These are phyloP conservation scores for Erithacus rubecula DNA, from an alignment of 2,797 vertebrate genomes.

Conservation along the genomic window DNA sequence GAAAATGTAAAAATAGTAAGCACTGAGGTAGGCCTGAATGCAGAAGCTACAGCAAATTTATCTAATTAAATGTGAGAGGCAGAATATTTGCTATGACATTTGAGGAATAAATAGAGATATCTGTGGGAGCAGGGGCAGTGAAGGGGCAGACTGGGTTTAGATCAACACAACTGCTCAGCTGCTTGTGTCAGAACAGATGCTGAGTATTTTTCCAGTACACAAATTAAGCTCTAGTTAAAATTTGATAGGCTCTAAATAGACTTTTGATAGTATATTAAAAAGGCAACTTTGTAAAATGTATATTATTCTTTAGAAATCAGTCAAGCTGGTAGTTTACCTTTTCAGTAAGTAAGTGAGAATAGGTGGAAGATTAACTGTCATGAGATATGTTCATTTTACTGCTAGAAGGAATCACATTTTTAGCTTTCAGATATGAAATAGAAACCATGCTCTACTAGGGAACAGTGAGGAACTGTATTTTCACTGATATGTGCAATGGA, in stretches of 20 bases:
- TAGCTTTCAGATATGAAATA: background rate
- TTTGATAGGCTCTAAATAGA: background rate
- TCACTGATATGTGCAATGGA: background rate
- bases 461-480: background rate
- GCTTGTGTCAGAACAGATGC: background rate
- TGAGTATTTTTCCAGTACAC: background rate
- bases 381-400: background rate
- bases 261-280: background rate
- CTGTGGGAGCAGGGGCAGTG: background rate
- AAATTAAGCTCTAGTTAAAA: background rate
- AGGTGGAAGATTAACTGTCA: background rate
- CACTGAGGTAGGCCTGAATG: background rate
- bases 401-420: background rate
- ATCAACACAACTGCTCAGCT: background rate
- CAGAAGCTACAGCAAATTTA: background rate
- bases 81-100: background rate
- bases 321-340: background rate
- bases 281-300: background rate
- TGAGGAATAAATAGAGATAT: background rate
- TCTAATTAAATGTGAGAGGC: background rate
- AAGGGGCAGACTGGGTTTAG: background rate
- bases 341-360: background rate
- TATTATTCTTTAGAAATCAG: background rate
- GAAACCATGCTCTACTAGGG: background rate
- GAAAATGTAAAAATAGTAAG: background rate